Conservation (phyloP, 2,888 invertebrate species). For the Adineta ricciae region DNA sequence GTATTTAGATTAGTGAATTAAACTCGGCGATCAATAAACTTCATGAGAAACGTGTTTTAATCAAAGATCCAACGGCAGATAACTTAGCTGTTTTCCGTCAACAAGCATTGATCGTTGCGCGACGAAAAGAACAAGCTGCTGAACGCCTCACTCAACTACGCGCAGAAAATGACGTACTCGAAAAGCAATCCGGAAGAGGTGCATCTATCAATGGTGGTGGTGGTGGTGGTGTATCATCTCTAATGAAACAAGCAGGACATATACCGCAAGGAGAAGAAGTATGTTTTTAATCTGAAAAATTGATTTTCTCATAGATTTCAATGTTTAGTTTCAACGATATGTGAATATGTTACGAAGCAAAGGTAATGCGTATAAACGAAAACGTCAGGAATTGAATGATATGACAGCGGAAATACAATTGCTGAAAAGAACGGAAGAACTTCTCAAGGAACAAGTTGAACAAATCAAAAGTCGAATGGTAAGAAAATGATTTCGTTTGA, state of each 20-base stretch:
- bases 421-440: slow-evolving; percentile 64
- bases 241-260: slow-evolving; percentile 55
- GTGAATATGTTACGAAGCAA: slow-evolving; percentile 69
- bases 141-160: slow-evolving; percentile 62
- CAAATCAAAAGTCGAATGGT: slow-evolving; percentile 56
- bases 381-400: slow-evolving; percentile 65
- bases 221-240: background rate
- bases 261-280: slow-evolving; percentile 65
- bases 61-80: slow-evolving; percentile 60
- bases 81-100: slow-evolving; percentile 73
- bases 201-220: slow-evolving; percentile 38
- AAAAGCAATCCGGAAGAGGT: slow-evolving; percentile 57
- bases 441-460: slow-evolving; percentile 56
- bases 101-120: slow-evolving; percentile 67
- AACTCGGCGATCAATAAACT: slow-evolving; percentile 63
- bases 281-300: slow-evolving; percentile 35
- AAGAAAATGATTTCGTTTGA: slow-evolving; percentile 28
- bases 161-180: slow-evolving; percentile 57
- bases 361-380: slow-evolving; percentile 70
- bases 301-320: too few species aligned
- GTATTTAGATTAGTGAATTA: slow-evolving; percentile 16
- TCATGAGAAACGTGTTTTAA: slow-evolving; percentile 62
- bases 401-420: slow-evolving; percentile 68
- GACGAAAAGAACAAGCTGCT: slow-evolving; percentile 68
- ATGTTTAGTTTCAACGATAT: slow-evolving; percentile 66